Base-by-base conservation (phyloP, 2,888 invertebrate genomes). In the Epirrhoe tristata region DNA sequence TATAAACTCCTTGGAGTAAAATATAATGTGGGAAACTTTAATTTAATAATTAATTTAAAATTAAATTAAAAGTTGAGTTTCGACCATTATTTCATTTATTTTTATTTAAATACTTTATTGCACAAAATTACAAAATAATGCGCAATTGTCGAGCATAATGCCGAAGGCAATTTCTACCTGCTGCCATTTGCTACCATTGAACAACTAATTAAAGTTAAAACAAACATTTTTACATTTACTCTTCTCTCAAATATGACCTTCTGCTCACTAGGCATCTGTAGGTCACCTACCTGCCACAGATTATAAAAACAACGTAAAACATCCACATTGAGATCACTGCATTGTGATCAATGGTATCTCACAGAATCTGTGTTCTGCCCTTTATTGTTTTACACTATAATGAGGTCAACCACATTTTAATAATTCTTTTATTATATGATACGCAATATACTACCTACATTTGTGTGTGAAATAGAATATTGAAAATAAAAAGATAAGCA, bases 321-420 rank as follows among this genome's bases (percentile, higher is more conserved):
- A 54, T 51, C 55, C 63, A 56, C 53, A 24, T 56, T 57, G 36
- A 54, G 58, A 32, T 31, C 46, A 61, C 55, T 31, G 52, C 53
- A 66, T 66, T 66, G 64, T 63, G 63, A 69, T 70, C 69, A 67
- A 69, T 67, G 63, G 36, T 66, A 70, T 66, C 69, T 17, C 39
- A 58, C 48, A 32, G 64, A 66, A 70, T 69, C 63, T 66, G 54
- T 46, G 60, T 62, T 50, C 8, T 63, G 51, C 39, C 16, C 55
- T 59, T 66, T 65, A 62, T 69, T 69, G 55, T 70, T 59, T 62
- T 56, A 48, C 52, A 66, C 58, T 63, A 54, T 65, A 66, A 58
- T 66, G 50, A 66, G 66, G 57, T 66, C 60, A 56, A 43, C 52
- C 62, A 66, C 66, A 66, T 59, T 31, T 43, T 58, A 6, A 34